Conservation (phyloP, 1,140 invertebrate species). For the Bathynomus jamesi region DNA sequence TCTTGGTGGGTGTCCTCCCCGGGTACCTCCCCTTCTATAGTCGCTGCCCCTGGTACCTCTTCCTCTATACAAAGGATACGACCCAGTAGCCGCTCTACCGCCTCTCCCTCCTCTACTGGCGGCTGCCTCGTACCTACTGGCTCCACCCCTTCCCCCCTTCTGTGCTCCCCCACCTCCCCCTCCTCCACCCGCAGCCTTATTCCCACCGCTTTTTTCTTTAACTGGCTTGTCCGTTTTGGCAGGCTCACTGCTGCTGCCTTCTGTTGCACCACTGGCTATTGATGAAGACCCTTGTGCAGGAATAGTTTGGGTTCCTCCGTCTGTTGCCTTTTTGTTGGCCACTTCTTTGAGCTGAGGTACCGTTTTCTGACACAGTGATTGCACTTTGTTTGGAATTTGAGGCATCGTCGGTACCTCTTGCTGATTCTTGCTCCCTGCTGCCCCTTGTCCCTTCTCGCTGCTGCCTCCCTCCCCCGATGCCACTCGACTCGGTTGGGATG, state of each 20-base stretch:
- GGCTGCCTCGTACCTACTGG: neutral
- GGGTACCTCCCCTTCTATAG: constrained; percentile 12
- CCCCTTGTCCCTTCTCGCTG: neutral
- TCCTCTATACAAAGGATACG: neutral
- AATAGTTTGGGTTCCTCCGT: neutral
- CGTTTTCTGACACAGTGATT: neutral
- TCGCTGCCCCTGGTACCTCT: constrained; percentile 14
- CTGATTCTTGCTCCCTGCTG: neutral
- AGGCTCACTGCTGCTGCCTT: constrained; percentile 15
- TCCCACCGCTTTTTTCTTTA: neutral
- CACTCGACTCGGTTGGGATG: neutral
- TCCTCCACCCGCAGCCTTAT: neutral
- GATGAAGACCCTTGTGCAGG: constrained; percentile 34
- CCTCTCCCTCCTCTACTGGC: neutral
- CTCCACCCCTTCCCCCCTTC: constrained; percentile 23
- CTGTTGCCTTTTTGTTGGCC: neutral
- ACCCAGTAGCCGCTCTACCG: neutral
- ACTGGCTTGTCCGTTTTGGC: neutral
- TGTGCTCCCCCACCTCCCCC: constrained; percentile 1
- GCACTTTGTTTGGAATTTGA: neutral
- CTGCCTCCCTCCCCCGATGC: neutral
- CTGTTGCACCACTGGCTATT: constrained; percentile 32
- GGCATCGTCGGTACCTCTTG: neutral
- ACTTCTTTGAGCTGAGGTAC: neutral
- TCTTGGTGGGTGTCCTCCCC: constrained; percentile 27